Evolutionary conservation across 2,797 vertebrate genomes (phyloP).

Genomic region (Macroramphosus scolopax): DNA sequence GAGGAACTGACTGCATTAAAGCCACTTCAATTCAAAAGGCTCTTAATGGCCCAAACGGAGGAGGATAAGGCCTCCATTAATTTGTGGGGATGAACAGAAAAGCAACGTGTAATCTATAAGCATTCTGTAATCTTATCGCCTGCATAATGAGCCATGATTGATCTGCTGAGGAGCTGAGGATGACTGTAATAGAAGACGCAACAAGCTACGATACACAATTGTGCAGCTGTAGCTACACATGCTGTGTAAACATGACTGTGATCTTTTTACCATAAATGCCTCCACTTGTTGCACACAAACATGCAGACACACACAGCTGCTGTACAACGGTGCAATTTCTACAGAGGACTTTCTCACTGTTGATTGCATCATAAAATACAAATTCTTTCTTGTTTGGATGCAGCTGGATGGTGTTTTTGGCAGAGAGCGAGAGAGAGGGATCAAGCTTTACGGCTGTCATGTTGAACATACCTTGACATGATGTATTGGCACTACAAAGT

Average conservation of each 20-base stretch:
- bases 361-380: too few relatives aligned
- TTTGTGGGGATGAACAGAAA: conserved; percentile 16
- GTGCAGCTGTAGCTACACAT: conserved; percentile 4
- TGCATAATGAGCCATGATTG: conserved; percentile 20
- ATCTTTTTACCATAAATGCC: too few relatives aligned
- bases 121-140: conserved; percentile 10
- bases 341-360: too few relatives aligned
- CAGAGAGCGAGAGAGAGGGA: neutral
- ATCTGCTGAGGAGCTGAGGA: conserved; percentile 2
- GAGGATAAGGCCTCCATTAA: conserved; percentile 18
- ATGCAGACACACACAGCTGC: conserved; percentile 4
- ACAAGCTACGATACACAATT: too few relatives aligned
- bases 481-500: conserved; percentile 25
- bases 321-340: too few relatives aligned
- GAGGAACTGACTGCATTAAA: conserved; percentile 45
- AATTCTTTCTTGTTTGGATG: conserved; percentile 4
- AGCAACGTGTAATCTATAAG: conserved; percentile 1
- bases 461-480: conserved; percentile 45
- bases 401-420: conserved; percentile 9
- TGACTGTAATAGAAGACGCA: too few relatives aligned
- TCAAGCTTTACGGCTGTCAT: conserved; percentile 16
- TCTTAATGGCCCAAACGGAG: conserved; percentile 11
- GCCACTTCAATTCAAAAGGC: conserved; percentile 17
- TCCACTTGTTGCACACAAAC: conserved; percentile 8
- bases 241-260: conserved; percentile 4